Evolutionary conservation across 1,140 invertebrate genomes (phyloP).

Genomic region (Drosophila ironensis): DNA sequence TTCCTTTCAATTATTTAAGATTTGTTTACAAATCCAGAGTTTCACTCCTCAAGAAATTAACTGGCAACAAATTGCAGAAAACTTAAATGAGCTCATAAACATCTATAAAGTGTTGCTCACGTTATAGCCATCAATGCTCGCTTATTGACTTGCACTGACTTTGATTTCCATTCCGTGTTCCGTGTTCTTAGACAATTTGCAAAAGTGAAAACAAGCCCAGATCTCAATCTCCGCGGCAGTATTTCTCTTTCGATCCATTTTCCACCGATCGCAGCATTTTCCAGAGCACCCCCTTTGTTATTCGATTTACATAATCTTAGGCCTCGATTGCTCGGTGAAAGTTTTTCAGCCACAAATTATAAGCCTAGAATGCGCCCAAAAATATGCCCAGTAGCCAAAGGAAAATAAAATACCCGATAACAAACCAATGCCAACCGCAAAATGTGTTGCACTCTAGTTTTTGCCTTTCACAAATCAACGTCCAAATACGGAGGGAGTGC

Average conservation of each 20-base stretch:
- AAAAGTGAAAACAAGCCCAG: slow-evolving; percentile 67
- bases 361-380: slow-evolving; percentile 55
- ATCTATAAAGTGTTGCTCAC: slow-evolving; percentile 20
- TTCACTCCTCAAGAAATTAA: no score
- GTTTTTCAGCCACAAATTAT: slow-evolving; percentile 75
- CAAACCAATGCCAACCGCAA: slow-evolving; percentile 9
- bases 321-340: slow-evolving; percentile 52
- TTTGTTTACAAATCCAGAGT: no score
- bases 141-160: slow-evolving; percentile 43
- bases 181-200: slow-evolving; percentile 58
- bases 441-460: slow-evolving; percentile 26
- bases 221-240: slow-evolving; percentile 28
- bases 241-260: slow-evolving; percentile 20
- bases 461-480: slow-evolving; percentile 72
- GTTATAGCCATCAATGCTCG: slow-evolving; percentile 35
- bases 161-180: slow-evolving; percentile 65
- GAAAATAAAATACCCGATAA: slow-evolving; percentile 6
- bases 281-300: slow-evolving; percentile 27
- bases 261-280: no score
- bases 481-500: slow-evolving; percentile 37
- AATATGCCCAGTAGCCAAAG: slow-evolving; percentile 66
- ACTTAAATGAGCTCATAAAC: background rate
- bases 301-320: slow-evolving; percentile 67
- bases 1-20: no score
- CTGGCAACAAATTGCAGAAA: background rate